Conservation (phyloP, 2,888 invertebrate genomes). For the Trachelus tabidus region DNA sequence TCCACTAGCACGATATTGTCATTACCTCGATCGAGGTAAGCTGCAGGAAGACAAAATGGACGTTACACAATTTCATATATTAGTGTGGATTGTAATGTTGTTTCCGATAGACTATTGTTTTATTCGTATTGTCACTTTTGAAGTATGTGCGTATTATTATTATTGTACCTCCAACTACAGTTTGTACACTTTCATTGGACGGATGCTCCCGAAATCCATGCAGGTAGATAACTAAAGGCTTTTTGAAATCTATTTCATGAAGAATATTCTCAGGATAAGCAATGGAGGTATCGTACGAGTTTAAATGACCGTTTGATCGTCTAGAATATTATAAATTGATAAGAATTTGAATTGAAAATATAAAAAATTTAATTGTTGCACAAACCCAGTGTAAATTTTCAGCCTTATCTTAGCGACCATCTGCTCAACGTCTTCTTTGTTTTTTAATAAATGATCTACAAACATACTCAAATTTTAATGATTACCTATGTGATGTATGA, state of each 20-base stretch:
- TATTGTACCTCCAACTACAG: constrained; percentile 35
- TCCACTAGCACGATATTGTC: constrained; percentile 48
- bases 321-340: neutral
- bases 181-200: constrained; percentile 36
- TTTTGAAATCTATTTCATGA: constrained; percentile 25
- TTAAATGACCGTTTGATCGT: neutral
- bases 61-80: neutral
- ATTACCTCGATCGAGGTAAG: constrained; percentile 38
- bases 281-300: constrained; percentile 15
- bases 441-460: too few species aligned
- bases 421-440: neutral
- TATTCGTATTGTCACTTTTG: too few species aligned
- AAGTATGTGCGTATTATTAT: neutral
- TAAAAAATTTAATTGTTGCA: neutral
- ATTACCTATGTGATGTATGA: too few species aligned
- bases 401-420: constrained; percentile 11
- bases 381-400: constrained; percentile 25
- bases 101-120: neutral
- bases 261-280: constrained; percentile 24
- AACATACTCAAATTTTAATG: too few species aligned
- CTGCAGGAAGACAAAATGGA: constrained; percentile 23
- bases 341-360: neutral
- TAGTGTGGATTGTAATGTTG: constrained; percentile 7
- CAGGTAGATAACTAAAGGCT: constrained; percentile 38
- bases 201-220: constrained; percentile 42